These are phyloP conservation scores for Pristis pectinata DNA, from an alignment of 2,797 vertebrate species.

Conservation along the genomic window DNA sequence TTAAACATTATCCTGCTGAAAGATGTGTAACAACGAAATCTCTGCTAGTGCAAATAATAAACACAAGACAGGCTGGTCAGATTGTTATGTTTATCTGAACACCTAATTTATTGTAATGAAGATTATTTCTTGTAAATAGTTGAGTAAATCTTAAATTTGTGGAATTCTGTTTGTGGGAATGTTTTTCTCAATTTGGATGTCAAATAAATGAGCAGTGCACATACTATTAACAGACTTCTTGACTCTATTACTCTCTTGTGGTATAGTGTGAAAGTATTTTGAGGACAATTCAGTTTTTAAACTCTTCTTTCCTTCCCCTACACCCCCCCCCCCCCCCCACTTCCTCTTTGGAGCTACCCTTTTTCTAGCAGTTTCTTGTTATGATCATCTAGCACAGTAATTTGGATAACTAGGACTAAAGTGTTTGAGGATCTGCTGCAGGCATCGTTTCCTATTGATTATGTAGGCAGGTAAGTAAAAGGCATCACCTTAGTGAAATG, in stretches of 20 bases:
- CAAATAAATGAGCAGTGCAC: not conserved
- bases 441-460: not conserved
- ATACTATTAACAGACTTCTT: not conserved
- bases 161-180: not conserved
- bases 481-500: not conserved
- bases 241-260: not conserved
- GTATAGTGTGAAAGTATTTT: not conserved
- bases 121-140: constrained; percentile 17
- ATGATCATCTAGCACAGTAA: not conserved
- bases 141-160: constrained; percentile 9
- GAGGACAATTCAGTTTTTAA: not conserved
- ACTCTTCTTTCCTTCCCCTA: not conserved
- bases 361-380: not conserved
- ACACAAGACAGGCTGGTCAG: not conserved
- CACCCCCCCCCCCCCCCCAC: not conserved
- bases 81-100: not conserved
- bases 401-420: not conserved
- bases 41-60: not conserved
- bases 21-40: not conserved
- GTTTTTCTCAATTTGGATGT: not conserved
- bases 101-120: not conserved
- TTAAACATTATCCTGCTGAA: not conserved
- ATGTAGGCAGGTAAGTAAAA: not conserved
- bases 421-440: not conserved
- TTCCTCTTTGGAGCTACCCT: not conserved